These are phyloP conservation scores for Nothobranchius furzeri DNA, from an alignment of 2,113 vertebrate genomes.

Conservation along the genomic window DNA sequence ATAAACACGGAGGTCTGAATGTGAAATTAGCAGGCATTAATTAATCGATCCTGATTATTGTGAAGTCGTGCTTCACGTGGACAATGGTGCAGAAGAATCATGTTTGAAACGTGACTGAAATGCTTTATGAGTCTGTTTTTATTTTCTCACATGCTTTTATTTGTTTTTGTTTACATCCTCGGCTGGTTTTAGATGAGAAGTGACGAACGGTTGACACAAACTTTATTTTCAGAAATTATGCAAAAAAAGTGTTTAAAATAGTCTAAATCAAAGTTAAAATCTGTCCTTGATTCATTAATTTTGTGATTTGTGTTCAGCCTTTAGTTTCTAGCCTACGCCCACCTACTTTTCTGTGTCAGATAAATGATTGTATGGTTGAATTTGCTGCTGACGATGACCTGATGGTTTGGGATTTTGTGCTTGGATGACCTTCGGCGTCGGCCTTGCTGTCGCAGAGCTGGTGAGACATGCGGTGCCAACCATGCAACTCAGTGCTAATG, in stretches of 20 bases:
- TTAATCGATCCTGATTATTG: slow-evolving; percentile 44
- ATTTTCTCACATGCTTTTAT: slow-evolving; percentile 37
- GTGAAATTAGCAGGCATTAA: slow-evolving; percentile 63
- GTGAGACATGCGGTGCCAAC: slow-evolving; percentile 35
- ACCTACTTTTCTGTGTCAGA: slow-evolving; percentile 27
- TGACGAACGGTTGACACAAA: slow-evolving; percentile 3
- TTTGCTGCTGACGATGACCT: slow-evolving; percentile 35
- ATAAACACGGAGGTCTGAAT: slow-evolving; percentile 50
- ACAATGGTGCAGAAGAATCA: slow-evolving; percentile 52
- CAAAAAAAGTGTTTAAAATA: neutral
- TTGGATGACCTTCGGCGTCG: slow-evolving; percentile 40
- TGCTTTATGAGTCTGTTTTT: slow-evolving; percentile 58
- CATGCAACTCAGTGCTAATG: slow-evolving; percentile 34
- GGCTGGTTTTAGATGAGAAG: neutral
- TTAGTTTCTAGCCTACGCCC: slow-evolving; percentile 17
- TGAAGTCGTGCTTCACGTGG: slow-evolving; percentile 38
- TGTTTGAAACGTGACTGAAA: slow-evolving; percentile 53
- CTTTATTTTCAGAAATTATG: slow-evolving; percentile 5
- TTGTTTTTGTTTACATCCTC: slow-evolving; percentile 8
- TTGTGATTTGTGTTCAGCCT: neutral
- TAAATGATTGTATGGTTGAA: slow-evolving; percentile 58
- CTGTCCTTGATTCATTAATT: neutral
- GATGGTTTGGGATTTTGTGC: slow-evolving; percentile 28
- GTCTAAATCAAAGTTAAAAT: slow-evolving; percentile 4
- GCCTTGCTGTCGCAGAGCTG: slow-evolving; percentile 25